Percentiles rank a stretch among this genome's conserved stretches.
These are phyloP conservation scores for Lasioglossum leucozonium DNA, from an alignment of 2,888 invertebrate species.

Conservation along the genomic window DNA sequence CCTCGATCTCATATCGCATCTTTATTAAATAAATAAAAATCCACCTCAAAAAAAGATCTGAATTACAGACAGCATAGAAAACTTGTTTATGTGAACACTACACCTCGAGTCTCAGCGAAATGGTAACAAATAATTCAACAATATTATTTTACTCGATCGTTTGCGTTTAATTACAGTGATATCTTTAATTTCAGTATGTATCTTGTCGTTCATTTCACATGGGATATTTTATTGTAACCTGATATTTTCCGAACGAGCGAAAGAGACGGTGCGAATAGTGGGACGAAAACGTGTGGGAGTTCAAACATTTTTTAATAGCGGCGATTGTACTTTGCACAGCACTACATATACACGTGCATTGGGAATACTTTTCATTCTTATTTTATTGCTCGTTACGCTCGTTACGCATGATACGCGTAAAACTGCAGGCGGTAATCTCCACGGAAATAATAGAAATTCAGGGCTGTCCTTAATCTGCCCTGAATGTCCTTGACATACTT, in stretches of 20 bases:
- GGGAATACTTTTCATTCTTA: slow-evolving; percentile 51
- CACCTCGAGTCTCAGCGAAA: background rate
- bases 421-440: slow-evolving; percentile 40
- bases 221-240: background rate
- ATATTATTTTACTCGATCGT: background rate
- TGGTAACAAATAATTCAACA: background rate
- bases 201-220: background rate
- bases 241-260: background rate
- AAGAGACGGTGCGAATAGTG: background rate
- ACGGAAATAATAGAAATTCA: slow-evolving; percentile 59
- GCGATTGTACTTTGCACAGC: background rate
- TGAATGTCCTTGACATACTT: slow-evolving; percentile 27
- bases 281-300: background rate
- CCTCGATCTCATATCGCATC: background rate
- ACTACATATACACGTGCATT: background rate
- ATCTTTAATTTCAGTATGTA: background rate
- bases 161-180: background rate
- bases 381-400: slow-evolving; percentile 40
- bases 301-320: background rate
- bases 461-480: slow-evolving; percentile 57
- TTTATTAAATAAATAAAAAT: background rate
- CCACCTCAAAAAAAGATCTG: background rate
- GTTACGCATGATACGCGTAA: slow-evolving; percentile 26
- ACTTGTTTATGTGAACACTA: background rate
- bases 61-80: background rate